Evolutionary conservation across 2,888 invertebrate genomes (phyloP), one percentile per base, ranked within the genome.

Genomic region (Latrodectus hesperus): DNA sequence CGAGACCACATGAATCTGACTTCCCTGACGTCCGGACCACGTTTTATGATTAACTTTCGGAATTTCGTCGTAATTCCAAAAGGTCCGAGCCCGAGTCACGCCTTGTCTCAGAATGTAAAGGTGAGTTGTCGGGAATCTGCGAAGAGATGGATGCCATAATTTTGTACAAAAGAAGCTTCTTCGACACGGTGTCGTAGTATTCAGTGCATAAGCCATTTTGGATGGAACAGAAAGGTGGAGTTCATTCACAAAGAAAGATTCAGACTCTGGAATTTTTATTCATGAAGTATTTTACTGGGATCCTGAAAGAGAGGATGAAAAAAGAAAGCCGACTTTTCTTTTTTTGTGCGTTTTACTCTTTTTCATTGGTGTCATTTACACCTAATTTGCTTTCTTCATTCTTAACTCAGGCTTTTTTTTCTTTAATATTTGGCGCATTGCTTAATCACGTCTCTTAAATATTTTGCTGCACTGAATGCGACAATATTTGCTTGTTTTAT

Each of bases 171-270:
- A 68, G 80, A 72, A 51, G 65, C 9, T 52, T 12, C 14, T 68
- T 80, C 80, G 86, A 81, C 81, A 86, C 85, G 85, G 51, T 80
- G 52, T 73, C 60, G 51, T 86, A 76, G 53, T 70, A 81, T 81
- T 81, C 53, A 65, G 86, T 81, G 76, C 86, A 80, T 14, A 72
- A 80, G n/a, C 60, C 49, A 49, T 17, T 51, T 17, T 4, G 26
- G 8, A 26, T 14, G 22, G 60, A 2, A 12, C 38, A 64, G 73
- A n/a, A 81, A 67, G 64, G 81, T 60, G 67, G 70, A 79, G 75
- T 65, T 67, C 75, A 9, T 82, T 71, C 16, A 64, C 75, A 60
- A 77, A 84, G 65, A 70, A 65, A 65, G 70, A 22, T 22, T 74
- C 51, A 26, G 68, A n/a, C 49, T 11, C 49, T 14, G 75, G 75